Evolutionary conservation across 2,113 vertebrate species (phyloP), one percentile per base, ranked within the genome.

Genomic region (Trinectes maculatus): DNA sequence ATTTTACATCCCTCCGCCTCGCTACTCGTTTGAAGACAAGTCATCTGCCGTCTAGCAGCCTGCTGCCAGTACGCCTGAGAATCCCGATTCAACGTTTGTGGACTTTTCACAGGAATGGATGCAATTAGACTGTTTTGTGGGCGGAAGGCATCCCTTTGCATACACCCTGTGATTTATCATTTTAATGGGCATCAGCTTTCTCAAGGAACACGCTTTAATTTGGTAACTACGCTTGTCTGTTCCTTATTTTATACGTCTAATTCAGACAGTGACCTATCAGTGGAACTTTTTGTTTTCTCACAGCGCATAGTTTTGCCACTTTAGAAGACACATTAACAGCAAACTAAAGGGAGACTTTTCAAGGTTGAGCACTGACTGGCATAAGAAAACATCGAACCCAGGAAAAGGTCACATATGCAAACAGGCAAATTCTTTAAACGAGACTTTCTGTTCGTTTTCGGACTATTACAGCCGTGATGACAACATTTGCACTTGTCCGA

Each of bases 81-180:
- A 83, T 84, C 74, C 73, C 85, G 84, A 89, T 82, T 85, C 84
- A 89, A 91, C 86, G 87, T 89, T 88, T 91, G 84, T 82, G 78
- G 79, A 86, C 85, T 87, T 89, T 82, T 85, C 81, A 81, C 71
- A 82, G 78, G 86, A 84, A 82, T 77, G 63, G 90, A 88, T 80
- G 87, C 88, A 91, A 92, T 93, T 91, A 93, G 77, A 87, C 80
- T 84, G 86, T 83, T 91, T 89, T 90, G 86, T 88, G 87, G 72
- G 80, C 87, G 90, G 83, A 86, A 87, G 82, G 58, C 65, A 62
- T 89, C 83, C 69, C 71, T 86, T 73, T 85, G 81, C 79, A 89
- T 86, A 84, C 87, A 87, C 68, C 76, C 73, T 43, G 73, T 87
- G 86, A 91, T 89, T 85, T 88, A 88, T 92, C 85, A 87, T 90